Base-by-base conservation (phyloP, 1,140 invertebrate genomes). In the Drosophila baimaii region DNA sequence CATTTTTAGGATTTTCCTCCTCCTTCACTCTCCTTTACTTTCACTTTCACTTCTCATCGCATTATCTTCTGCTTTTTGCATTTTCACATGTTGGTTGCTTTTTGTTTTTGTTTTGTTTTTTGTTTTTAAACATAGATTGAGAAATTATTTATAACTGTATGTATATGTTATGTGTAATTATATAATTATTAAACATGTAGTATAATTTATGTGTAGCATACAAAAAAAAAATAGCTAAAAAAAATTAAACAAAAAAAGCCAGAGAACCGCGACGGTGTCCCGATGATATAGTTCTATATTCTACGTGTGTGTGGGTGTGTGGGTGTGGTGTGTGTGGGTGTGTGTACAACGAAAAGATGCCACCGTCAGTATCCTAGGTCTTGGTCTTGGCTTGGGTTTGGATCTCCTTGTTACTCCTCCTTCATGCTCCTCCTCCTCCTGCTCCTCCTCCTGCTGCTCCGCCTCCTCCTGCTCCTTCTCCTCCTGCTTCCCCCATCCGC, bases 181-280 rank as follows among this genome's bases (percentile, higher is more conserved):
- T 76, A 86, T 86, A 81, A 81, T 88, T 88, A 86, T 86, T 86
- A 86, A 86, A 88, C 79, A 86, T 73, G 57, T 88, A 86, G 83
- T 66, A 86, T 86, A 86, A 86, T 86, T 86, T 86, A 86, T 88
- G 56, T 88, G 56, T 88, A 88, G 83, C 79, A 88, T 88, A 86
- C 83, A 75, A 83, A 79, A 82, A 77, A 31, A 49, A 49, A 88
- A 86, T 62, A 77, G 54, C 68, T 69, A 79, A 84, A 81, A 86
- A 69, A 81, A 70, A 79, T 75, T 78, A 86, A 86, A 86, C 82
- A 86, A 88, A 86, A 63, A 88, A 86, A 71, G 57, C 51, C 51
- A 78, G 68, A 33, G 56, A 77, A 65, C 77, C 63, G 58, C 59
- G 72, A 77, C 73, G 56, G 54, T 70, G 54, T 72, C 55, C 35